phyloP scores from a whole-genome alignment of 2,113 vertebrate genomes.

The Lota lota region DNA sequence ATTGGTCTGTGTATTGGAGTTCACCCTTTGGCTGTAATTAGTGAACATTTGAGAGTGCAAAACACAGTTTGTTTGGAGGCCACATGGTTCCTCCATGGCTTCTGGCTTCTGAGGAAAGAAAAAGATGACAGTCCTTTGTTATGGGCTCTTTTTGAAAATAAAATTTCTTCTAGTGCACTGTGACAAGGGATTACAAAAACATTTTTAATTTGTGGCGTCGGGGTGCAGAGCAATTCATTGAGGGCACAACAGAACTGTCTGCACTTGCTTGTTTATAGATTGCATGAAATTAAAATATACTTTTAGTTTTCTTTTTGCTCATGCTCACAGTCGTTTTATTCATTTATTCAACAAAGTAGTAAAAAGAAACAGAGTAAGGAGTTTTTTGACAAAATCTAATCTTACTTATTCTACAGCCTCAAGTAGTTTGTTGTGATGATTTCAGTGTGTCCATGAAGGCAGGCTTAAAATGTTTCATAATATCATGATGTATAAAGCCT shows the following conservation, averaged over 20 bases:
- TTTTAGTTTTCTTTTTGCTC: not conserved
- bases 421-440: too few species aligned
- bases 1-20: conserved; percentile 33
- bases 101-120: conserved; percentile 16
- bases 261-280: too few species aligned
- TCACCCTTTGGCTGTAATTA: conserved; percentile 59
- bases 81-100: conserved; percentile 11
- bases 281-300: too few species aligned
- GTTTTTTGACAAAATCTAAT: not conserved
- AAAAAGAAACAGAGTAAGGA: not conserved
- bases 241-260: too few species aligned
- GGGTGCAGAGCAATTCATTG: conserved; percentile 5
- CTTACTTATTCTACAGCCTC: too few species aligned
- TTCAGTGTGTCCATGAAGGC: too few species aligned
- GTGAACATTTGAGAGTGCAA: conserved; percentile 40
- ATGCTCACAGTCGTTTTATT: not conserved
- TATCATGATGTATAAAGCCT: too few species aligned
- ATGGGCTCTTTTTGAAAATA: not conserved
- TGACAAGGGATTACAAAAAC: conserved; percentile 30
- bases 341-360: too few species aligned
- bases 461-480: too few species aligned
- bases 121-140: conserved; percentile 22
- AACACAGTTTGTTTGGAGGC: conserved; percentile 34
- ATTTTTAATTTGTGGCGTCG: conserved; percentile 24
- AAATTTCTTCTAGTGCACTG: conserved; percentile 1